Evolutionary conservation across 2,888 invertebrate genomes (phyloP), one percentile per base, ranked within the genome.

Genomic region (Eulithis prunata): DNA sequence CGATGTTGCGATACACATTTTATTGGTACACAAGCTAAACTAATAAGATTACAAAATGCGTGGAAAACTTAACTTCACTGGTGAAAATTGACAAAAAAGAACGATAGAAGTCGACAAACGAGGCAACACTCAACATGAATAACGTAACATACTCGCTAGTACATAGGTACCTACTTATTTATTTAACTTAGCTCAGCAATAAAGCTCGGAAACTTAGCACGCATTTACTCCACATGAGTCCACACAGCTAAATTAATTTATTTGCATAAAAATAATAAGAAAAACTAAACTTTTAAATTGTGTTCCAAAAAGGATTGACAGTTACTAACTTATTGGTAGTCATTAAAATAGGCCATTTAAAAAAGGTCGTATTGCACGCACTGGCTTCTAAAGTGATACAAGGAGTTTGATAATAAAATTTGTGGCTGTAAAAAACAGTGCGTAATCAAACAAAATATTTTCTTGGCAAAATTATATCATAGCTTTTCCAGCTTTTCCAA

Each of bases 1-100:
- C 21, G 7, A 59, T 54, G 52, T 68, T 64, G 57, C 57, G 46
- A 49, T 62, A 55, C 14, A 54, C 21, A 47, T 51, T 45, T 14
- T 62, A 54, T 38, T 53, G 60, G 57, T 53, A 57, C 52, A 28
- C 32, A 46, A 51, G 53, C 43, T 52, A 52, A 52, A 60, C n/a
- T 12, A 46, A 6, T n/a, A 43, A 28, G 0, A 45, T 57, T 56
- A 51, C 38, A 43, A 49, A 62, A 43, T 3, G n/a, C n/a, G 4
- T 57, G 45, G 28, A 57, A 46, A 57, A 46, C 32, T 46, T 46
- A 14, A 41, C 21, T 21, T 21, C 21, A 43, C 46, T 12, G 54
- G 11, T 6, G 52, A 52, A 52, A 51, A 51, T 32, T 28, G 28
- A 21, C 21, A 12, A 32, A 12, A 7, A 32, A 52, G n/a, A 32